phyloP scores from a whole-genome alignment of 2,797 vertebrate species.

The Parauchenoglanis punctatus region DNA sequence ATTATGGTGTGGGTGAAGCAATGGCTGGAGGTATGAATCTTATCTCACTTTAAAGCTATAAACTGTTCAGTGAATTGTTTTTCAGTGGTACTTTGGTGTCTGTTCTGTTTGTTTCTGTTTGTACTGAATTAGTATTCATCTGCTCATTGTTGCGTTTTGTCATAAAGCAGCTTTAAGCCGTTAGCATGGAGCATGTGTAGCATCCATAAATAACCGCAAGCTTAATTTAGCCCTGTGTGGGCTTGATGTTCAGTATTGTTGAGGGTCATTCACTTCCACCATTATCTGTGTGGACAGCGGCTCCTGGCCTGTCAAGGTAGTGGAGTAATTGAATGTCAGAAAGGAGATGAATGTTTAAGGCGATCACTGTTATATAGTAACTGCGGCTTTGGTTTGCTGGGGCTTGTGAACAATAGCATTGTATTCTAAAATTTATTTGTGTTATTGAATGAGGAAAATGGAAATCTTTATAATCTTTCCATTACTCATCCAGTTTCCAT shows the following conservation, averaged over 20 bases:
- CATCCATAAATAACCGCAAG: slow-evolving; percentile 8
- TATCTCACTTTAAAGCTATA: not conserved
- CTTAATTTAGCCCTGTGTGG: slow-evolving; percentile 21
- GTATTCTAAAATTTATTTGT: not conserved
- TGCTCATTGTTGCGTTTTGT: not conserved
- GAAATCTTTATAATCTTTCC: not conserved
- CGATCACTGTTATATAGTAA: not conserved
- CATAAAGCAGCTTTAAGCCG: slow-evolving; percentile 8
- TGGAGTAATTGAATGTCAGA: not conserved
- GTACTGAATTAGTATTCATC: not conserved
- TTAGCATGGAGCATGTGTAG: not conserved
- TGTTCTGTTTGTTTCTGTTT: not conserved
- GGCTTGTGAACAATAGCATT: not conserved
- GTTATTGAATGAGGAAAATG: not conserved
- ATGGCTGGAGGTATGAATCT: not conserved
- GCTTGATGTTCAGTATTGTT: slow-evolving; percentile 1
- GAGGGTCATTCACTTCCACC: not conserved
- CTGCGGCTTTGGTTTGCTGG: not conserved
- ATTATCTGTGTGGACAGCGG: slow-evolving; percentile 30
- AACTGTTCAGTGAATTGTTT: not conserved
- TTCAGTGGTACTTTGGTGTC: not conserved
- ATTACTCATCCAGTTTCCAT: not conserved
- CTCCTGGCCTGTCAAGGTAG: slow-evolving; percentile 11
- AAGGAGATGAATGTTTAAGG: not conserved
- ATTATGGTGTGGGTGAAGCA: not conserved